Percentiles rank a stretch among this genome's conserved stretches.
Evolutionary conservation across 2,797 vertebrate species (phyloP).

Genomic region (Xenentodon cancila): DNA sequence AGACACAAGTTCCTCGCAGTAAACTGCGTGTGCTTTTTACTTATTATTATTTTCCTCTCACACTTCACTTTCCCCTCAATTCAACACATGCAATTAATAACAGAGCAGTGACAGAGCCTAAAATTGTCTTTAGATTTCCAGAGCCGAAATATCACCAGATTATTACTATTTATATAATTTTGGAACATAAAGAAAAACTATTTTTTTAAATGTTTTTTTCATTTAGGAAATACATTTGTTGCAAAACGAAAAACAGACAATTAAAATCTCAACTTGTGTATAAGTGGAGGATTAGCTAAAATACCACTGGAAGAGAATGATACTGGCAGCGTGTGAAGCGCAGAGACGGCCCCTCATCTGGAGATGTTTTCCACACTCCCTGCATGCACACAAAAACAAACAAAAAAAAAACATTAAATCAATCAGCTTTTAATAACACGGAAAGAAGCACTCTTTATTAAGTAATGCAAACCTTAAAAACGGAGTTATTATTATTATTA

Average conservation of each 20-base stretch:
- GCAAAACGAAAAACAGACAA: too few relatives aligned
- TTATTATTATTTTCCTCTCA: slow-evolving; percentile 13
- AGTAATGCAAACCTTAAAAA: too few relatives aligned
- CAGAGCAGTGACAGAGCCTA: not conserved
- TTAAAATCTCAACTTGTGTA: not conserved
- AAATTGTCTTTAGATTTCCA: slow-evolving; percentile 5
- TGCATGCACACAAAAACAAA: not conserved
- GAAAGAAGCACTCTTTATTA: too few relatives aligned
- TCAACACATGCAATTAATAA: not conserved
- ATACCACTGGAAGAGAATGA: slow-evolving; percentile 30
- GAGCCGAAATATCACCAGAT: not conserved
- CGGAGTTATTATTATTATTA: too few relatives aligned
- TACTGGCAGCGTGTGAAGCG: slow-evolving; percentile 62
- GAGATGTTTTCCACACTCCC: slow-evolving; percentile 75
- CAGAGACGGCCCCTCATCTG: slow-evolving; percentile 77
- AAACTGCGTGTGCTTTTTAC: slow-evolving; percentile 40
- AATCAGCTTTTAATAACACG: too few relatives aligned
- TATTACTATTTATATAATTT: not conserved
- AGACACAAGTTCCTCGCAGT: slow-evolving; percentile 26
- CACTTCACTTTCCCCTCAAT: not conserved
- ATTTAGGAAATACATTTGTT: slow-evolving; percentile 5
- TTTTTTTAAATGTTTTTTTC: not conserved
- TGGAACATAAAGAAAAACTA: not conserved
- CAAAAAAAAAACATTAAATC: too few relatives aligned
- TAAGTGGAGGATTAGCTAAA: slow-evolving; percentile 19